Conservation (phyloP, 2,888 invertebrate species). For the Agrenia bidenticulata region DNA sequence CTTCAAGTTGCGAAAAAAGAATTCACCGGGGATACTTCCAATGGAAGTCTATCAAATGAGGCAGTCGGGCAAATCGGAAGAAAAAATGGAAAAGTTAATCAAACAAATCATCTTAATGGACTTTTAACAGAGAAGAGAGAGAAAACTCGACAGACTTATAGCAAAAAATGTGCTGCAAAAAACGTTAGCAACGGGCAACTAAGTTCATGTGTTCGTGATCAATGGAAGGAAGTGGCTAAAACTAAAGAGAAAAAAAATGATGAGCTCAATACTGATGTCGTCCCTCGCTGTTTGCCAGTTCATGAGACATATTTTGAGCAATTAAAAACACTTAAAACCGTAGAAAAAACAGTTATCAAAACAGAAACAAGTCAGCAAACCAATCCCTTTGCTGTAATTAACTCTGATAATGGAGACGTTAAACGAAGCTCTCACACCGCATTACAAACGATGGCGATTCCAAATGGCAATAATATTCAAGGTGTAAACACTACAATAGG, state of each 20-base stretch:
- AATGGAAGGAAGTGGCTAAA: not conserved
- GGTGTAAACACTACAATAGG: not conserved
- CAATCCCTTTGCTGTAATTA: too few species aligned
- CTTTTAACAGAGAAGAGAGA: not conserved
- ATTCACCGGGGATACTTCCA: not conserved
- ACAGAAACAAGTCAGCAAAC: not conserved
- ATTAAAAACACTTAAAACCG: slow-evolving; percentile 44
- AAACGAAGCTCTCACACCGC: not conserved
- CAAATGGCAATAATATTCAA: not conserved
- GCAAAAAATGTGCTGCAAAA: slow-evolving; percentile 7
- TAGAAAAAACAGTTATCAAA: slow-evolving; percentile 36
- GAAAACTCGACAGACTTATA: not conserved
- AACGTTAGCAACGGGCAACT: not conserved
- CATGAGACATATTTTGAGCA: slow-evolving; percentile 36
- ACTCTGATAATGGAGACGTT: too few species aligned
- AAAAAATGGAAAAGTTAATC: not conserved
- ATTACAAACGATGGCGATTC: not conserved
- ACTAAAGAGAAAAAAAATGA: slow-evolving; percentile 4
- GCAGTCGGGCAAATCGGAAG: not conserved
- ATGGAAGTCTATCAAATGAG: not conserved
- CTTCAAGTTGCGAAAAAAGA: not conserved
- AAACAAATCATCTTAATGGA: not conserved
- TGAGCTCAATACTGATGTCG: not conserved
- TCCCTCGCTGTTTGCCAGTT: not conserved
- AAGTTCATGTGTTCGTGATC: not conserved